phyloP scores from a whole-genome alignment of 1,140 invertebrate genomes.

The Phortica variegata region DNA sequence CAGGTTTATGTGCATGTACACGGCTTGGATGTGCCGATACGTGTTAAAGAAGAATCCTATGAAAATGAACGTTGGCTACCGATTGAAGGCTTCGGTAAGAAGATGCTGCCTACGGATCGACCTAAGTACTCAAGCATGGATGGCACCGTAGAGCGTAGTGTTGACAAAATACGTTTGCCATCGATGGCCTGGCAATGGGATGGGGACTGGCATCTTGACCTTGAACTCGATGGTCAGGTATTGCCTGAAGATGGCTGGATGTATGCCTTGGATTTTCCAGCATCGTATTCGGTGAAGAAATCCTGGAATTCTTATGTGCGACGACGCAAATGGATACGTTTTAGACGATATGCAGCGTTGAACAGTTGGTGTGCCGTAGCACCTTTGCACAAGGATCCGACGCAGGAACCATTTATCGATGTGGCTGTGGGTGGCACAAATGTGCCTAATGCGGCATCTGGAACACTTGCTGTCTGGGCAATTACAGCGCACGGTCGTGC shows the following conservation, averaged over 20 bases:
- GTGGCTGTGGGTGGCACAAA: conserved; percentile 81
- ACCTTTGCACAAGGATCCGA: conserved; percentile 82
- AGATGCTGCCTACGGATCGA: conserved; percentile 82
- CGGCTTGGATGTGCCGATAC: conserved; percentile 83
- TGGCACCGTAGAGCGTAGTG: conserved; percentile 73
- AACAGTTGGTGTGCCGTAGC: conserved; percentile 91
- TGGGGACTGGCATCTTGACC: conserved; percentile 87
- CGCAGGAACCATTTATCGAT: conserved; percentile 73
- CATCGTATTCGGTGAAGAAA: conserved; percentile 77
- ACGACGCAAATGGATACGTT: conserved; percentile 81
- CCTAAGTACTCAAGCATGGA: conserved; percentile 81
- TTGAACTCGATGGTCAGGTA: conserved; percentile 82
- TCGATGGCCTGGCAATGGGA: conserved; percentile 95
- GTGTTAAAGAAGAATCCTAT: conserved; percentile 85
- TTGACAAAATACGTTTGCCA: conserved; percentile 79
- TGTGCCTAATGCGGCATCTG: conserved; percentile 72
- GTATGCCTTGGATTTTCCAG: conserved; percentile 90
- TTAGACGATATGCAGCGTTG: conserved; percentile 81
- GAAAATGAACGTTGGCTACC: conserved; percentile 94
- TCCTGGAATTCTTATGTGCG: conserved; percentile 90
- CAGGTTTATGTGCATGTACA: conserved; percentile 90
- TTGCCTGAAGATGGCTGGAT: conserved; percentile 91
- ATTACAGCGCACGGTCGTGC: conserved; percentile 85
- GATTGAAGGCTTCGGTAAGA: conserved; percentile 80
- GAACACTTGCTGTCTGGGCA: conserved; percentile 82